Base-by-base conservation (phyloP, 2,888 invertebrate species). In the Oxyscelio sp. region DNA sequence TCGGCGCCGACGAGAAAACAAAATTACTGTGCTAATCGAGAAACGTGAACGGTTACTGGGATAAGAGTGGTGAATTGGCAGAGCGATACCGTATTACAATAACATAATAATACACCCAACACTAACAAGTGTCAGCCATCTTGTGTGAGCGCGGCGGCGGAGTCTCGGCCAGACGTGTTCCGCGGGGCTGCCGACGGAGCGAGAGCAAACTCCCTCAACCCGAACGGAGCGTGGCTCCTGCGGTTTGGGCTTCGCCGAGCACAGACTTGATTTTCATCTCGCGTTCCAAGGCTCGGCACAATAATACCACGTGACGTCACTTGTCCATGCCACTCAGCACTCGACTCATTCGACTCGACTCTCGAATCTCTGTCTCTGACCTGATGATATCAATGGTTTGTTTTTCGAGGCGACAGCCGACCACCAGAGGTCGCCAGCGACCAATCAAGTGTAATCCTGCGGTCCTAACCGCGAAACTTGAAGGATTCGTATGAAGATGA, bases 81-180 rank as follows among this genome's bases (percentile, higher is more conserved):
- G n/a, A n/a, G n/a, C n/a, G n/a, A n/a, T n/a, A n/a, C n/a, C n/a
- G n/a, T n/a, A n/a, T n/a, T n/a, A n/a, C n/a, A n/a, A n/a, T n/a
- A n/a, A n/a, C n/a, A n/a, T n/a, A n/a, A n/a, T n/a, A n/a, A n/a
- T n/a, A n/a, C n/a, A n/a, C n/a, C n/a, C n/a, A n/a, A n/a, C 90
- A 91, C 94, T 94, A 94, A 94, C 94, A 94, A 94, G 94, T 94
- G 94, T 92, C 94, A 93, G 94, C 94, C 94, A 94, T 94, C 92
- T 94, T 94, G 94, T 91, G 90, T 11, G 34, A 34, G 11, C 34
- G 5, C 9, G 40, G 3, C 40, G 19, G 45, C 19, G 1, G 13
- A 40, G 40, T 11, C 40, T 59, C 58, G 22, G 63, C 13, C 56
- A 27, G 24, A 24, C 24, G 45, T 15, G 43, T 61, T 21, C 43